Evolutionary conservation across 2,888 invertebrate genomes (phyloP).

Genomic region (Nephrocerus scutellatus): DNA sequence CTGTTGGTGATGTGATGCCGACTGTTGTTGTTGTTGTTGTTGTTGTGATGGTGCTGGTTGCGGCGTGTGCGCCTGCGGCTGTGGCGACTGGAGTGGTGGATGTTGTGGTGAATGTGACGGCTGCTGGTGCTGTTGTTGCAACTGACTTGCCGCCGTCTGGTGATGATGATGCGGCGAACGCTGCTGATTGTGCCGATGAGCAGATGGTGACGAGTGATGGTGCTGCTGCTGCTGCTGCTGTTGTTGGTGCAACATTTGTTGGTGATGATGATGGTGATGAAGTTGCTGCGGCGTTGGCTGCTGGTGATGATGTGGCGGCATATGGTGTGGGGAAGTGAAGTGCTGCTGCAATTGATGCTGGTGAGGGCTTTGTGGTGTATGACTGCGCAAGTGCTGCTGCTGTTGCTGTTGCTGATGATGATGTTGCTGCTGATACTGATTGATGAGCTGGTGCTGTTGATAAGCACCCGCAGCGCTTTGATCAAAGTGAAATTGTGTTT

Average conservation of each 20-base stretch:
- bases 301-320: conserved; percentile 26
- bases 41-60: conserved; percentile 27
- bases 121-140: conserved; percentile 37
- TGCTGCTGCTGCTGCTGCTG: conserved; percentile 32
- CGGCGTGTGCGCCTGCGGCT: conserved; percentile 28
- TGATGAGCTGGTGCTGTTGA: conserved; percentile 41
- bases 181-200: conserved; percentile 36
- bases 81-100: conserved; percentile 32
- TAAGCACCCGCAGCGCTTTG: conserved; percentile 32
- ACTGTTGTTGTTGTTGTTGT: conserved; percentile 25
- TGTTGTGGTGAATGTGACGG: conserved; percentile 37
- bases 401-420: conserved; percentile 31
- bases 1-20: conserved; percentile 15
- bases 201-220: conserved; percentile 20
- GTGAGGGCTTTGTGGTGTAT: conserved; percentile 34
- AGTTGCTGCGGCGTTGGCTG: conserved; percentile 24
- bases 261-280: conserved; percentile 35
- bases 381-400: conserved; percentile 34
- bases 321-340: conserved; percentile 31
- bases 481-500: conserved; percentile 43
- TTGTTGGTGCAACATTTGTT: conserved; percentile 35
- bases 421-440: conserved; percentile 41
- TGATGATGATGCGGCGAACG: conserved; percentile 42
- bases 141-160: conserved; percentile 30
- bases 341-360: conserved; percentile 34